Percentiles rank a stretch among this genome's conserved stretches.
Evolutionary conservation across 2,888 invertebrate species (phyloP).

Genomic region (Hirudinaria manillensis): DNA sequence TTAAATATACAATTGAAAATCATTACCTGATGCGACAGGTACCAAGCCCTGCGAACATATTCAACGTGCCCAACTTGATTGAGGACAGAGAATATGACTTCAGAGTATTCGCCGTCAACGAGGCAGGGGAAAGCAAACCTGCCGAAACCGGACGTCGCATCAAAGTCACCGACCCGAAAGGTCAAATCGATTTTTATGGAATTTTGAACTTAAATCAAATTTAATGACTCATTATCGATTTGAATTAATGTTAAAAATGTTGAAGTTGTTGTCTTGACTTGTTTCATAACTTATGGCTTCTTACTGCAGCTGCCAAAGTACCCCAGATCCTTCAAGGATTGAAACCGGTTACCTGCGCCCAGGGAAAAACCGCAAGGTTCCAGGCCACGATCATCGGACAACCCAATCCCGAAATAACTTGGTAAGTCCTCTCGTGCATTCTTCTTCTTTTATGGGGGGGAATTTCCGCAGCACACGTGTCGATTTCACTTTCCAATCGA

Average conservation of each 20-base stretch:
- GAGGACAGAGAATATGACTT: slow-evolving; percentile 97
- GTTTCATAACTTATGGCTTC: no score
- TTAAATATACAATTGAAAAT: no score
- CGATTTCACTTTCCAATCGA: background rate
- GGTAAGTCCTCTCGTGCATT: slow-evolving; percentile 58
- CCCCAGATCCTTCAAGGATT: slow-evolving; percentile 83
- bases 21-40: background rate
- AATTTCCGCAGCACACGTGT: background rate
- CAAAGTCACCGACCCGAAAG: slow-evolving; percentile 85
- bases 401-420: slow-evolving; percentile 81
- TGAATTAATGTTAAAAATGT: background rate
- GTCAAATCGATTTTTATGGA: slow-evolving; percentile 58
- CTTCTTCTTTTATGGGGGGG: background rate
- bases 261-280: no score
- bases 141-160: slow-evolving; percentile 79
- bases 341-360: slow-evolving; percentile 78
- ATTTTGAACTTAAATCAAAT: background rate
- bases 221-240: background rate
- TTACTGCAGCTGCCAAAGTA: slow-evolving; percentile 67
- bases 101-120: slow-evolving; percentile 90
- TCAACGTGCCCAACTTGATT: slow-evolving; percentile 88
- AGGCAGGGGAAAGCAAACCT: slow-evolving; percentile 82
- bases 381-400: slow-evolving; percentile 80
- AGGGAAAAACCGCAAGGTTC: slow-evolving; percentile 91
- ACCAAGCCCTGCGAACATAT: slow-evolving; percentile 68